Conservation (phyloP, 2,113 vertebrate species). For the Isurus oxyrinchus region DNA sequence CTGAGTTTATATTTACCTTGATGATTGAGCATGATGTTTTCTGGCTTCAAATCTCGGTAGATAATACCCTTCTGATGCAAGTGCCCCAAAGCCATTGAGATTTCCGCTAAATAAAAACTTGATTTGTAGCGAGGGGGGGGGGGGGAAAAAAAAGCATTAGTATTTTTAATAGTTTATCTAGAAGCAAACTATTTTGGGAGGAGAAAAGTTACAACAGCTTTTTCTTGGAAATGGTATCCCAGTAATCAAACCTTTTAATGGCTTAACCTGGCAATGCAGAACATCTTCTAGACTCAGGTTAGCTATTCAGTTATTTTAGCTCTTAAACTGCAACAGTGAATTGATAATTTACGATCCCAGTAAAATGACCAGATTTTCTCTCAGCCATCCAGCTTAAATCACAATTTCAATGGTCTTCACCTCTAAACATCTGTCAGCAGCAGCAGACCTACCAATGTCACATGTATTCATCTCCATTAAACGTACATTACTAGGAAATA, state of each 20-base stretch:
- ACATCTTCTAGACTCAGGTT: not conserved
- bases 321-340: not conserved
- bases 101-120: conserved; percentile 99
- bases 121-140: conserved; percentile 44
- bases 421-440: not conserved
- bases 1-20: conserved; percentile 66
- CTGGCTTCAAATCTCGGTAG: conserved; percentile 96
- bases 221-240: not conserved
- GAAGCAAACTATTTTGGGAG: not conserved
- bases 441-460: not conserved
- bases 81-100: conserved; percentile 98
- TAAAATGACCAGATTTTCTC: not conserved
- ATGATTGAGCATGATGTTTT: conserved; percentile 99
- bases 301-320: not conserved
- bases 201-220: not conserved
- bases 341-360: not conserved
- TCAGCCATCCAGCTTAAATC: not conserved
- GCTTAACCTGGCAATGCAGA: not conserved
- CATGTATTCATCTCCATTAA: not conserved
- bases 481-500: not conserved
- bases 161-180: not conserved
- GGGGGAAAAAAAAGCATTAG: conserved; percentile 33
- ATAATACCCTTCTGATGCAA: conserved; percentile 99
- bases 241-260: not conserved
- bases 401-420: not conserved